These are phyloP conservation scores for Drosophila novamexicana DNA, from an alignment of 1,140 invertebrate genomes.

Conservation along the genomic window DNA sequence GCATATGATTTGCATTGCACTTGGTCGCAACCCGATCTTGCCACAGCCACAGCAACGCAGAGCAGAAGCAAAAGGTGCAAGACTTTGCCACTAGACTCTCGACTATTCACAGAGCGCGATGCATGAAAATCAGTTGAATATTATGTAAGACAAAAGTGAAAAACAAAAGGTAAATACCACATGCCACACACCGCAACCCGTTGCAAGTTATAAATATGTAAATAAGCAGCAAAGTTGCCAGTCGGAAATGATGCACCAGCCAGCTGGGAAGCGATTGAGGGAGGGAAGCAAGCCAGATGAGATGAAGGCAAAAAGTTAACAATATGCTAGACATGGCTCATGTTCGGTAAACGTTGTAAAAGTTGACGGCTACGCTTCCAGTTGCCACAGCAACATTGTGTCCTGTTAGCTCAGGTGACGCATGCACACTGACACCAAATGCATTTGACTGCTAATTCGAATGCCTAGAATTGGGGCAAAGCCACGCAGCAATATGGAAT, in stretches of 20 bases:
- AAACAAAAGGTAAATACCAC: conserved; percentile 50
- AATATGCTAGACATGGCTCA: conserved; percentile 67
- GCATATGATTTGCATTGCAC: conserved; percentile 72
- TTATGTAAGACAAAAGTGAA: conserved; percentile 52
- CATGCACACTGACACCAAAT: conserved; percentile 10
- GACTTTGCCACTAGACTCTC: conserved; percentile 1
- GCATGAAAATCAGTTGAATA: conserved; percentile 63
- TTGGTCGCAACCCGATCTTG: conserved; percentile 42
- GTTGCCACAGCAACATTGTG: conserved; percentile 26
- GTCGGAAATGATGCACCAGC: conserved; percentile 46
- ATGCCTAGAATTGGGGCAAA: too few relatives aligned
- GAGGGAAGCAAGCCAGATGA: conserved; percentile 18
- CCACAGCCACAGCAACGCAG: background rate
- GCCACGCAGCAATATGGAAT: too few relatives aligned
- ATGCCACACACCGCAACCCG: conserved; percentile 5
- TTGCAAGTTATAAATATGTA: conserved; percentile 75
- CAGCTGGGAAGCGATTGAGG: background rate
- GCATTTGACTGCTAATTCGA: background rate
- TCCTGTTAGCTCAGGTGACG: conserved; percentile 29
- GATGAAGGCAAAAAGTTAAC: conserved; percentile 61
- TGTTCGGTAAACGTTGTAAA: conserved; percentile 56
- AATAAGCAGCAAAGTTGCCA: conserved; percentile 78
- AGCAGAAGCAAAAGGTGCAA: conserved; percentile 22
- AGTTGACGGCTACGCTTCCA: conserved; percentile 45
- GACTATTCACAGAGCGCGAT: conserved; percentile 6